These are phyloP conservation scores for Thunnus albacares DNA, from an alignment of 2,797 vertebrate species.

Conservation along the genomic window DNA sequence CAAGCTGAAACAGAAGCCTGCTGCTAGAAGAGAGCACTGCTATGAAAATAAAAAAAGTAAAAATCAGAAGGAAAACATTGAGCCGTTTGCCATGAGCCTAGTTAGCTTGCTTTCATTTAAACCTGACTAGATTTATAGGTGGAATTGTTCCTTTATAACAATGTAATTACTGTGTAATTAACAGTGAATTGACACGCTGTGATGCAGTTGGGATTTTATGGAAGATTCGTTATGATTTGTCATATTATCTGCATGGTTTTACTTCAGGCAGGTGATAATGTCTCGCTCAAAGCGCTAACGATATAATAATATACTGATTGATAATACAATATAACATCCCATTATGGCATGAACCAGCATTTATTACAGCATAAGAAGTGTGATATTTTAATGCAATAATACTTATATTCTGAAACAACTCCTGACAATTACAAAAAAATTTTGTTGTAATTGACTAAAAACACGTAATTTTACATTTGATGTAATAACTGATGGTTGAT, in stretches of 20 bases:
- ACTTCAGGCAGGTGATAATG: not conserved
- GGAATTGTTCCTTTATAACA: slow-evolving; percentile 33
- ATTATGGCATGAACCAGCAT: not conserved
- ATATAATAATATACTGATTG: not conserved
- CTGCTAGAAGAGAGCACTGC: slow-evolving; percentile 59
- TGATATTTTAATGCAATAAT: not conserved
- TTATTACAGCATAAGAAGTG: not conserved
- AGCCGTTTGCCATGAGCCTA: slow-evolving; percentile 31
- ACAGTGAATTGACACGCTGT: slow-evolving; percentile 69
- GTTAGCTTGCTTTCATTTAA: slow-evolving; percentile 24
- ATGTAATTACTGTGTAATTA: slow-evolving; percentile 72
- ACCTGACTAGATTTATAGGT: not conserved
- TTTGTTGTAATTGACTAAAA: not conserved
- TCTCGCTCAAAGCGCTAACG: not conserved
- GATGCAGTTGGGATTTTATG: slow-evolving; percentile 28
- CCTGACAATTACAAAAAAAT: not conserved
- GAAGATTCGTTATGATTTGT: not conserved
- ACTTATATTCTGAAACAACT: not conserved
- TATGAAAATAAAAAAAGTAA: slow-evolving; percentile 2
- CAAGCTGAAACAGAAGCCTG: slow-evolving; percentile 72
- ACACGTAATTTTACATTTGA: not conserved
- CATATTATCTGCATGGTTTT: not conserved
- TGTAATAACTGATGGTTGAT: not conserved
- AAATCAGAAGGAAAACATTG: slow-evolving; percentile 35
- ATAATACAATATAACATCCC: slow-evolving; percentile 1